phyloP scores from a whole-genome alignment of 2,797 vertebrate species.

The Enteromius mattozi region DNA sequence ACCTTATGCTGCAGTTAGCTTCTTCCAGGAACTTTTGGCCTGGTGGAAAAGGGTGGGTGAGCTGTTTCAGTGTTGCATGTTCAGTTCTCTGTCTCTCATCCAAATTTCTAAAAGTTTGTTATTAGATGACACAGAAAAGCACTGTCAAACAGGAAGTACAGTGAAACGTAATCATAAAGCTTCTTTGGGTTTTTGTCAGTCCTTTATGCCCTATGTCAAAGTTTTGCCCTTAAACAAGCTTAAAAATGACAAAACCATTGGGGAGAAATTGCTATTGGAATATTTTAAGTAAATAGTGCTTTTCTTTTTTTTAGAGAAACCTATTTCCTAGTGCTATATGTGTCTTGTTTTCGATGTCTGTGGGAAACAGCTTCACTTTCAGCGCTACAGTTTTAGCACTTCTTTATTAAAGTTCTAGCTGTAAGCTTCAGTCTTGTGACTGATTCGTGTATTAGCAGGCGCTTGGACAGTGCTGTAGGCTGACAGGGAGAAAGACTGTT shows the following conservation, averaged over 20 bases:
- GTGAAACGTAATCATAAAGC: constrained; percentile 1
- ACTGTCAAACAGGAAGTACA: not conserved
- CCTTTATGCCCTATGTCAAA: not conserved
- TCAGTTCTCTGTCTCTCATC: not conserved
- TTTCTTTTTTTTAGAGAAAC: not conserved
- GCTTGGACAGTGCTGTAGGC: constrained; percentile 48
- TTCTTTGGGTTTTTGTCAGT: too few species aligned
- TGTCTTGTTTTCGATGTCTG: not conserved
- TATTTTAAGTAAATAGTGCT: not conserved
- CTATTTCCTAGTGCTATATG: not conserved
- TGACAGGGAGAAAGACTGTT: constrained; percentile 43
- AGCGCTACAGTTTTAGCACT: not conserved
- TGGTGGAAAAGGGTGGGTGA: not conserved
- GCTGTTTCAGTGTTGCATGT: not conserved
- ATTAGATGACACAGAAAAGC: constrained; percentile 8
- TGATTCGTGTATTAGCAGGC: constrained; percentile 61
- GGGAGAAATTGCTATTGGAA: not conserved
- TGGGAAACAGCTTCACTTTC: not conserved
- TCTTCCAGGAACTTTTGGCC: not conserved
- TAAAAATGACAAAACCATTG: not conserved
- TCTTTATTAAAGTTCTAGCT: constrained; percentile 42
- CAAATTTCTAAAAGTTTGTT: not conserved
- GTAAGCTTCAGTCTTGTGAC: constrained; percentile 45
- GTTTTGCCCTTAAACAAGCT: not conserved
- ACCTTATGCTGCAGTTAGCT: not conserved